Evolutionary conservation across 2,888 invertebrate species (phyloP).

Genomic region (Torymus auratus): DNA sequence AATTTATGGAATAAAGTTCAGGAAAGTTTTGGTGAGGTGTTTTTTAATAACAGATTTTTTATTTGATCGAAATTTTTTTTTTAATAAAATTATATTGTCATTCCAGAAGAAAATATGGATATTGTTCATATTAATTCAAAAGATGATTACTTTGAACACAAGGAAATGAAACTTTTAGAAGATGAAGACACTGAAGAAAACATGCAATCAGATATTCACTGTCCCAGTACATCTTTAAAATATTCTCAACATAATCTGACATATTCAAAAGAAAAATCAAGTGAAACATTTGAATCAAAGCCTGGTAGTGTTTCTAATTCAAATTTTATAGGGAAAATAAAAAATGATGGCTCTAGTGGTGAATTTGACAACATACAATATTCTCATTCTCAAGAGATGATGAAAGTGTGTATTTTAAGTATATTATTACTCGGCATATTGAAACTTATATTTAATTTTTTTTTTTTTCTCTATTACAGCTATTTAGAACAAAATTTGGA

Average conservation of each 20-base stretch:
- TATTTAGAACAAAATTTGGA: slow-evolving; percentile 90
- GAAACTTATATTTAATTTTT: not conserved
- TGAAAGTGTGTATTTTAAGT: slow-evolving; percentile 75
- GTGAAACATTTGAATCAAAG: not conserved
- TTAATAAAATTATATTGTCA: not conserved
- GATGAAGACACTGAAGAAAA: slow-evolving; percentile 5
- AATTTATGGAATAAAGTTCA: too few relatives aligned
- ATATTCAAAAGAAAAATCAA: not conserved
- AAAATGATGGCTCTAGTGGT: slow-evolving; percentile 84
- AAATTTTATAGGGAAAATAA: slow-evolving; percentile 80
- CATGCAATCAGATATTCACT: not conserved
- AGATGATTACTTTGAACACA: not conserved
- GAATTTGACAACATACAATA: slow-evolving; percentile 86
- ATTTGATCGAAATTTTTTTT: too few relatives aligned
- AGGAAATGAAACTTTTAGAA: not conserved
- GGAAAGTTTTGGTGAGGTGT: too few relatives aligned
- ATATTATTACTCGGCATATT: not conserved
- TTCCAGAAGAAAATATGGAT: not conserved
- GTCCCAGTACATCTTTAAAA: not conserved
- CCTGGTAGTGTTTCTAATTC: slow-evolving; percentile 67
- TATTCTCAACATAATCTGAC: not conserved
- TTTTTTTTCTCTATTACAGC: slow-evolving; percentile 65
- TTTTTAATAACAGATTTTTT: too few relatives aligned
- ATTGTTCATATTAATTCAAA: not conserved
- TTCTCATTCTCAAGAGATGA: slow-evolving; percentile 84